A percentile compares a stretch with the other conserved stretches of the same genome.
These are phyloP conservation scores for Timandra comae DNA, from an alignment of 2,888 invertebrate genomes.

Conservation along the genomic window DNA sequence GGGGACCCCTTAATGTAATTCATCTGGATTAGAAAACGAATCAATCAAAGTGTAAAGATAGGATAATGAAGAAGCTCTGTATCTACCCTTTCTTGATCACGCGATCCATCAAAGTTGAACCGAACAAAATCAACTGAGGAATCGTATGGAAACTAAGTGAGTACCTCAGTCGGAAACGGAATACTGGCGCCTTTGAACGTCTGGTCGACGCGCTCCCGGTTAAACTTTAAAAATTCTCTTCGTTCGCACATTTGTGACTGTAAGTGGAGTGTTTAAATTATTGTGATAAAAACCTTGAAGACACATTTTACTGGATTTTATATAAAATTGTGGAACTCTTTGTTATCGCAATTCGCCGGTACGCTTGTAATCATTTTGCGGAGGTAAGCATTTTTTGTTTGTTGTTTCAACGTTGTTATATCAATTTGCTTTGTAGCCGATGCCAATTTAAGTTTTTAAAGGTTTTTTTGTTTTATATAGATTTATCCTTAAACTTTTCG, in stretches of 20 bases:
- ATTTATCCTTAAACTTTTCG: neutral
- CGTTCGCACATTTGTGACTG: conserved; percentile 57
- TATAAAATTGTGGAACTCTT: conserved; percentile 24
- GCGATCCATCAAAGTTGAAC: no score
- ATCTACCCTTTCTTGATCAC: conserved; percentile 14
- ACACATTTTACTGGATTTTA: neutral
- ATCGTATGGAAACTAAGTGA: neutral
- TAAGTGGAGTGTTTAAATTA: conserved; percentile 55
- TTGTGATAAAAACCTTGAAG: conserved; percentile 14
- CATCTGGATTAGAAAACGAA: neutral
- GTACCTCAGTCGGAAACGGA: conserved; percentile 37
- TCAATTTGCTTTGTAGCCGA: conserved; percentile 15
- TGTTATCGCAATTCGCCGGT: conserved; percentile 50
- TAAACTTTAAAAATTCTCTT: conserved; percentile 52
- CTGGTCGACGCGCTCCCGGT: conserved; percentile 30
- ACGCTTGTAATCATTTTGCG: conserved; percentile 59
- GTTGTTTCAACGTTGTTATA: conserved; percentile 25
- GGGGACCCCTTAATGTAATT: neutral
- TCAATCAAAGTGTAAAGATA: conserved; percentile 16
- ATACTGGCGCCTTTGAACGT: conserved; percentile 43
- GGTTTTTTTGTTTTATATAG: conserved; percentile 1
- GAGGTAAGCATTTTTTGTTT: conserved; percentile 59
- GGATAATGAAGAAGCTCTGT: conserved; percentile 30
- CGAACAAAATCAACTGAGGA: neutral
- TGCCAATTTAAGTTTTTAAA: conserved; percentile 6